Percentiles rank a stretch among this genome's conserved stretches.
Evolutionary conservation across 2,888 invertebrate species (phyloP).

Genomic region (Mayetiola destructor): DNA sequence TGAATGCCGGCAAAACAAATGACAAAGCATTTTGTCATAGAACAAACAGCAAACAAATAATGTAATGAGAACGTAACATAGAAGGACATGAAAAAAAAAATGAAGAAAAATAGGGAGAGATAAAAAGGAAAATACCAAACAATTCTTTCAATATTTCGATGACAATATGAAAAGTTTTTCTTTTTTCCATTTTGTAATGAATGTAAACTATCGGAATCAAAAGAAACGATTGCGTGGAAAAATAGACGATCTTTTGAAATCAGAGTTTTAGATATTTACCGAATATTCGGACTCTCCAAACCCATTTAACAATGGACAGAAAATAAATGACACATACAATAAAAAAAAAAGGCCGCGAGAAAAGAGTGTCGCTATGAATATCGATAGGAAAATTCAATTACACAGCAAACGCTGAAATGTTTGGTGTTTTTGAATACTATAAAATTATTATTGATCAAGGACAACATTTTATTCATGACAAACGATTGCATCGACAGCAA

Average conservation of each 20-base stretch:
- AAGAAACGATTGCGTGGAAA: neutral
- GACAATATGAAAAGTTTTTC: neutral
- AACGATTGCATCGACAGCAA: neutral
- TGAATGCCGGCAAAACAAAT: neutral
- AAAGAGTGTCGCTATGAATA: neutral
- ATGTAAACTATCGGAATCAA: neutral
- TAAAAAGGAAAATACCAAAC: neutral
- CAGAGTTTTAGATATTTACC: too few species aligned
- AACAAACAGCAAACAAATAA: too few species aligned
- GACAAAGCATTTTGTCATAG: neutral
- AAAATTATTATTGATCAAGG: too few species aligned
- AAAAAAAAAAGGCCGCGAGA: neutral
- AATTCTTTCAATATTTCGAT: neutral
- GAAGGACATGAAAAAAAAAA: neutral
- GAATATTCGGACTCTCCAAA: too few species aligned
- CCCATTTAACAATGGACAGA: neutral
- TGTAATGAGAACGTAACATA: too few species aligned
- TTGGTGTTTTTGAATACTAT: too few species aligned
- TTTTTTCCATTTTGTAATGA: too few species aligned
- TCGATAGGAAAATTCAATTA: neutral
- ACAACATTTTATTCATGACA: too few species aligned
- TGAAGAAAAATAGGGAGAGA: neutral
- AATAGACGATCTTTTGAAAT: neutral
- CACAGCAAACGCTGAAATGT: too few species aligned
- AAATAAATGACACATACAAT: conserved; percentile 1